A percentile compares a stretch with the other conserved stretches of the same genome.
Evolutionary conservation across 35 echinoderm and acorn worm species (phyloP).

Genomic region (Eucidaris tribuloides): DNA sequence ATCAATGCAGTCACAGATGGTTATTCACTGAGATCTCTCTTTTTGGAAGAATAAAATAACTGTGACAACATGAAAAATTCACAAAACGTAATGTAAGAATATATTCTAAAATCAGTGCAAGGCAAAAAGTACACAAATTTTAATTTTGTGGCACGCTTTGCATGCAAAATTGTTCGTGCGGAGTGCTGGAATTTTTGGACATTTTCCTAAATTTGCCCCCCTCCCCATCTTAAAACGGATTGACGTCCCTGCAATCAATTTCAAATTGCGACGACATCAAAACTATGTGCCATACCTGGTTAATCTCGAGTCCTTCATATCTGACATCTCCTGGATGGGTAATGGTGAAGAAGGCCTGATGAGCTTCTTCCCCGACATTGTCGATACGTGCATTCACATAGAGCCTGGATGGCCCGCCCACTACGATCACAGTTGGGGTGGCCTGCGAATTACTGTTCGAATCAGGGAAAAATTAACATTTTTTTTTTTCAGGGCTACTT

Average conservation of each 20-base stretch:
- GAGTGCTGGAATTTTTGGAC: neutral
- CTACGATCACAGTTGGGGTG: neutral
- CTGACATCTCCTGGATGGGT: constrained; percentile 13
- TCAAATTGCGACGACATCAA: too few relatives aligned
- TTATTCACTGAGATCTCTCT: too few relatives aligned
- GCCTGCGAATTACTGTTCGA: neutral
- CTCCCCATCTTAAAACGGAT: too few relatives aligned
- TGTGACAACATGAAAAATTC: too few relatives aligned
- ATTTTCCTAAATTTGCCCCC: too few relatives aligned
- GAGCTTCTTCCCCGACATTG: constrained; percentile 51
- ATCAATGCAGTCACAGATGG: too few relatives aligned
- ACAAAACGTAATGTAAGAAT: too few relatives aligned
- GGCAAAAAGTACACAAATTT: neutral
- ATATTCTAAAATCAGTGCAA: too few relatives aligned
- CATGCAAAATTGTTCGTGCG: neutral
- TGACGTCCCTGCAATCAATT: neutral
- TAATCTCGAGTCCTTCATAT: constrained; percentile 29
- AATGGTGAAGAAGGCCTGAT: constrained; percentile 10
- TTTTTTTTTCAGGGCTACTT: too few relatives aligned
- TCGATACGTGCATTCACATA: neutral
- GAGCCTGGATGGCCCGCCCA: neutral
- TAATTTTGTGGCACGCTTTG: neutral
- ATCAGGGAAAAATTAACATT: too few relatives aligned
- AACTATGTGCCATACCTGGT: neutral
- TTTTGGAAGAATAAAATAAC: too few relatives aligned